These are phyloP conservation scores for Syrphus vitripennis DNA, from an alignment of 2,888 invertebrate genomes.

Conservation along the genomic window DNA sequence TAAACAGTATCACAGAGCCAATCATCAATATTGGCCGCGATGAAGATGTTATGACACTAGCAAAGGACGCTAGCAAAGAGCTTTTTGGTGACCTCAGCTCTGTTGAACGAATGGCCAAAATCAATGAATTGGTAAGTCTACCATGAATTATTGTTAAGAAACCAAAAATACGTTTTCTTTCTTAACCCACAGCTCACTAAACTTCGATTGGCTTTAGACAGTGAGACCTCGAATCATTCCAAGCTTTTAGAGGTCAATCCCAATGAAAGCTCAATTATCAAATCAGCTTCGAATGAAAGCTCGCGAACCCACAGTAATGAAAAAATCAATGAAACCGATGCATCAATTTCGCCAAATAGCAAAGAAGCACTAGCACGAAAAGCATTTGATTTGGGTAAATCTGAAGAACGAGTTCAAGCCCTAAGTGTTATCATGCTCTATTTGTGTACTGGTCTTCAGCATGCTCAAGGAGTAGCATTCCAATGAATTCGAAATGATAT, in stretches of 20 bases:
- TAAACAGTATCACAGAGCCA: conserved; percentile 77
- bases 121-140: conserved; percentile 92
- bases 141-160: neutral
- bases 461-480: conserved; percentile 79
- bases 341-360: conserved; percentile 47
- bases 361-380: conserved; percentile 67
- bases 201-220: conserved; percentile 88
- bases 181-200: conserved; percentile 85
- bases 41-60: conserved; percentile 92
- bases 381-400: conserved; percentile 83
- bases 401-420: conserved; percentile 94
- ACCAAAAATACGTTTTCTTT: neutral
- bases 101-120: conserved; percentile 87
- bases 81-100: conserved; percentile 88
- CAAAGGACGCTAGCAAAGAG: conserved; percentile 92
- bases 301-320: conserved; percentile 4
- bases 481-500: conserved; percentile 72
- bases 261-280: conserved; percentile 52
- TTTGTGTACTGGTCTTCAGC: conserved; percentile 95
- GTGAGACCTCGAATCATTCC: conserved; percentile 84
- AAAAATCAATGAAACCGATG: conserved; percentile 33
- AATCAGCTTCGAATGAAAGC: conserved; percentile 28
- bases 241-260: conserved; percentile 78
- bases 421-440: conserved; percentile 96
- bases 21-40: conserved; percentile 81